Base-by-base conservation (phyloP, 2,797 vertebrate genomes). In the Halcyon chelicuti region DNA sequence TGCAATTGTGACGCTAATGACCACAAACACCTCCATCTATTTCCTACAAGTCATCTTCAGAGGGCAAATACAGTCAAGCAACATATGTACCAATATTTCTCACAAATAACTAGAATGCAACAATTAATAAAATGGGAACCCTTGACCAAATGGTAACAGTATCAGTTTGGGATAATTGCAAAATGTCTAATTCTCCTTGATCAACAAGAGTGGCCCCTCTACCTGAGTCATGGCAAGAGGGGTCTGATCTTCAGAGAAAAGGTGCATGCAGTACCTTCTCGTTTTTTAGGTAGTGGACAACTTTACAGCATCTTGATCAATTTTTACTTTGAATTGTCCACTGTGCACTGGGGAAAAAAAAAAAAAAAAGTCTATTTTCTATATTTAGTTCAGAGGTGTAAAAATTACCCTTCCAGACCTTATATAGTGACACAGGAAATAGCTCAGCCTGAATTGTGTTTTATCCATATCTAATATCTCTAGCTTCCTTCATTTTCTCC, bases 151-250 rank as follows among this genome's bases (percentile, higher is more conserved):
- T 0, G 8, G 7, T 25, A 77, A 61, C 21, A 8, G 33, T 2
- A 33, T 5, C 1, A 2, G 8, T 28, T 11, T 70, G 19, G 55
- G 47, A 52, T n/a, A 87, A 76, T 0, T 46, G 22, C 26, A 72
- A 22, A 54, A 25, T 3, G 12, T 20, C 20, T 46, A n/a, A 54
- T 42, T 83, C 31, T 19, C 89, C 68, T 39, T 42, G 6, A 71
- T 20, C 31, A 52, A 42, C 35, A 60, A 33, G 25, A 37, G 52
- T 5, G 15, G 29, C 22, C 14, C 21, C 42, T n/a, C 31, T 40
- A 39, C 29, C 17, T 3, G 3, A 31, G 17, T 4, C 2, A 1
- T 2, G 10, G 28, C 0, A 2, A 58, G n/a, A 72, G 18, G 3
- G 15, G 4, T 9, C 33, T 31, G 18, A 42, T 42, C 88, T 70